Evolutionary conservation across 2,888 invertebrate genomes (phyloP).

Genomic region (Norana najaformis): DNA sequence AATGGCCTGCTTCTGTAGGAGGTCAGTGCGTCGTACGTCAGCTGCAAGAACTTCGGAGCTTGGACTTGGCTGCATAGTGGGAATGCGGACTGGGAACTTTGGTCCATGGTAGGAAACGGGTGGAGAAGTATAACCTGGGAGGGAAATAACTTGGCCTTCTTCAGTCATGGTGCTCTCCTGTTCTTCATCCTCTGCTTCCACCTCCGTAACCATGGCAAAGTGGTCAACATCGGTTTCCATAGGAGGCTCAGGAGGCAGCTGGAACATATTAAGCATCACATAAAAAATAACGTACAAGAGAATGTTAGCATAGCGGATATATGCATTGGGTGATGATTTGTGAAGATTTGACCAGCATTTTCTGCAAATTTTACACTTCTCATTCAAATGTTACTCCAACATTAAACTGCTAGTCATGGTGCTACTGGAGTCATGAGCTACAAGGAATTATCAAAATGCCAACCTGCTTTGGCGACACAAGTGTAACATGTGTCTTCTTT

Average conservation of each 20-base stretch:
- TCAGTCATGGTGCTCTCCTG: constrained; percentile 42
- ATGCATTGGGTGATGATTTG: not conserved
- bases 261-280: not conserved
- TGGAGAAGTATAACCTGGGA: constrained; percentile 54
- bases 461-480: constrained; percentile 9
- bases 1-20: constrained; percentile 53
- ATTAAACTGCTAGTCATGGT: no score
- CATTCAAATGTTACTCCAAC: not conserved
- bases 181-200: constrained; percentile 45
- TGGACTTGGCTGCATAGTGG: not conserved
- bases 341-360: no score
- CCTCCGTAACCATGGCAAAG: not conserved
- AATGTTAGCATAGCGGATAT: not conserved
- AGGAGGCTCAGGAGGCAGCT: not conserved
- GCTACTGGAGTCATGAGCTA: not conserved
- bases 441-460: not conserved
- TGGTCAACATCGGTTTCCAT: not conserved
- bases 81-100: constrained; percentile 48
- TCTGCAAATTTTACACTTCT: not conserved
- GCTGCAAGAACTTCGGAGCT: constrained; percentile 53
- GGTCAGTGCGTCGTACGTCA: constrained; percentile 52
- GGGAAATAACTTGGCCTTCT: constrained; percentile 49
- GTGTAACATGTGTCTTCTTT: not conserved
- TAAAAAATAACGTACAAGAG: not conserved
- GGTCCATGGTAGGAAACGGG: constrained; percentile 48